A percentile compares a stretch with the other conserved stretches of the same genome.
phyloP scores from a whole-genome alignment of 2,797 vertebrate genomes.

The Loris lydekkerianus region DNA sequence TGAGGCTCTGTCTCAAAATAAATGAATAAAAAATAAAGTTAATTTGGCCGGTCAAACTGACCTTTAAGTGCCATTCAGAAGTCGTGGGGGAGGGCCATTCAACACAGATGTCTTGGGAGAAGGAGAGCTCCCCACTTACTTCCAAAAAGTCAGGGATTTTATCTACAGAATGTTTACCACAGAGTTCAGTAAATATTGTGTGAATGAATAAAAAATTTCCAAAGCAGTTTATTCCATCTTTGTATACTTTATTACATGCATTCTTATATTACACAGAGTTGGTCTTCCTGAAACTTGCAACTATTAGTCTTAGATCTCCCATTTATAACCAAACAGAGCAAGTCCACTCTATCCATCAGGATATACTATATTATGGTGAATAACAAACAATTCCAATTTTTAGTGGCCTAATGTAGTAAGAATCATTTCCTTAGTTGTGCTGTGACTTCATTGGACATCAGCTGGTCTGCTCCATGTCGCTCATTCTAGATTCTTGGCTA shows the following conservation, averaged over 20 bases:
- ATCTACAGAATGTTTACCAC: background rate
- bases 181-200: background rate
- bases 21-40: background rate
- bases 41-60: background rate
- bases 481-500: background rate
- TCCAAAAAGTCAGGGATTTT: background rate
- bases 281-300: constrained; percentile 10
- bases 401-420: background rate
- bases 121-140: background rate
- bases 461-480: background rate
- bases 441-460: background rate
- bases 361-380: background rate
- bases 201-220: background rate
- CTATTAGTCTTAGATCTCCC: background rate
- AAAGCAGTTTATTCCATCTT: background rate
- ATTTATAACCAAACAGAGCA: constrained; percentile 27
- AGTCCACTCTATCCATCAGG: background rate
- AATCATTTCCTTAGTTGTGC: background rate
- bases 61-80: background rate
- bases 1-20: too few species aligned
- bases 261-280: background rate
- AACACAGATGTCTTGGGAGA: background rate
- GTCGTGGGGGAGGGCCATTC: background rate
- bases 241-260: background rate
- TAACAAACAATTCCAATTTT: background rate